Conservation (phyloP, 2,888 invertebrate genomes). For the Allygus modestus region DNA sequence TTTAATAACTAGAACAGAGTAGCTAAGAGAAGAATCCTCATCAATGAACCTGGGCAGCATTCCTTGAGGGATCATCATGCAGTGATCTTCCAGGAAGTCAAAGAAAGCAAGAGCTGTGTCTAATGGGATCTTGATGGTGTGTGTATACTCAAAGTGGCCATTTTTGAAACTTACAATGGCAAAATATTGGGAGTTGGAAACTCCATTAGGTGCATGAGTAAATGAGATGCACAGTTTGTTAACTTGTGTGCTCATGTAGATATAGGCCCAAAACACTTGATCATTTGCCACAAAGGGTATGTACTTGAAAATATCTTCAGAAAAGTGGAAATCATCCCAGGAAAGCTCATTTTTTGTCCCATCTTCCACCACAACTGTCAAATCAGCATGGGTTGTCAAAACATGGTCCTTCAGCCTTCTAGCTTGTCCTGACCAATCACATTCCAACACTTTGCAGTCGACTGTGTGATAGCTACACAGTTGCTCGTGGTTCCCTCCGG, state of each 20-base stretch:
- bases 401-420: not conserved
- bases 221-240: slow-evolving; percentile 43
- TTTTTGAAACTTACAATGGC: slow-evolving; percentile 27
- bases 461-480: slow-evolving; percentile 10
- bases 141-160: not conserved
- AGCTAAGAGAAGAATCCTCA: too few species aligned
- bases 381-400: not conserved
- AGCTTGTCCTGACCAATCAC: slow-evolving; percentile 16
- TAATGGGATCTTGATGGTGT: slow-evolving; percentile 17
- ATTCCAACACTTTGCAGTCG: slow-evolving; percentile 11
- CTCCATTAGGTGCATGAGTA: not conserved
- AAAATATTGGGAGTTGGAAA: not conserved
- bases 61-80: slow-evolving; percentile 11
- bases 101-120: not conserved
- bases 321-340: too few species aligned
- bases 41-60: not conserved
- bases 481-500: slow-evolving; percentile 9
- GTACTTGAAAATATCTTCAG: not conserved
- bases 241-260: slow-evolving; percentile 4
- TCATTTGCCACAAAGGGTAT: slow-evolving; percentile 13
- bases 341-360: too few species aligned
- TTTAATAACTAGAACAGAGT: too few species aligned
- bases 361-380: too few species aligned
- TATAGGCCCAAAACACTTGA: slow-evolving; percentile 31
- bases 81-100: slow-evolving; percentile 21